These are phyloP conservation scores for Himalopsyche kuldschensis DNA, from an alignment of 2,888 invertebrate species.

Conservation along the genomic window DNA sequence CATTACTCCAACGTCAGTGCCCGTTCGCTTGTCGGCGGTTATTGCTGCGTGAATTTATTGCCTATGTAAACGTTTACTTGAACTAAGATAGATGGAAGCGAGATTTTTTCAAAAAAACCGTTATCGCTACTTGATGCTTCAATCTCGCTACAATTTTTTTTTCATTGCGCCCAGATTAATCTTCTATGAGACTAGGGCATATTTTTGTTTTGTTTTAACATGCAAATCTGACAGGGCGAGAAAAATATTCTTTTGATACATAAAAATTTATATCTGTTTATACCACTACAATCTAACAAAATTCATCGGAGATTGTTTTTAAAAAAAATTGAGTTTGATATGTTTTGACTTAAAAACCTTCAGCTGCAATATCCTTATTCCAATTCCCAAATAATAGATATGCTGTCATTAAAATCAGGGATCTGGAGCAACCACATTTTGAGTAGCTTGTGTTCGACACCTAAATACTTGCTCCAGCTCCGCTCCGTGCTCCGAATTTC, in stretches of 20 bases:
- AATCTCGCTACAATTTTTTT: neutral
- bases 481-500: too few relatives aligned
- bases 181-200: neutral
- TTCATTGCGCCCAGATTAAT: neutral
- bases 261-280: too few relatives aligned
- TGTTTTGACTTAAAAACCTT: neutral
- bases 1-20: conserved; percentile 16
- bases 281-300: too few relatives aligned
- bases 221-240: too few relatives aligned
- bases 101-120: neutral
- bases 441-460: too few relatives aligned
- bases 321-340: neutral
- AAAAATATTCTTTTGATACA: too few relatives aligned
- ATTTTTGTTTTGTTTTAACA: too few relatives aligned
- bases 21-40: conserved; percentile 23
- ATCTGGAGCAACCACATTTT: too few relatives aligned
- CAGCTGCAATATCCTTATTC: too few relatives aligned
- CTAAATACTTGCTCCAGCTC: too few relatives aligned
- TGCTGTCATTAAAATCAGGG: too few relatives aligned
- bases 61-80: conserved; percentile 28
- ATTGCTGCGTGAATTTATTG: conserved; percentile 27
- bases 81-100: conserved; percentile 21
- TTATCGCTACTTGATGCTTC: neutral
- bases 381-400: too few relatives aligned
- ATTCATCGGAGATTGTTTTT: neutral